These are phyloP conservation scores for Platalea minor DNA, from an alignment of 2,797 vertebrate genomes.

Conservation along the genomic window DNA sequence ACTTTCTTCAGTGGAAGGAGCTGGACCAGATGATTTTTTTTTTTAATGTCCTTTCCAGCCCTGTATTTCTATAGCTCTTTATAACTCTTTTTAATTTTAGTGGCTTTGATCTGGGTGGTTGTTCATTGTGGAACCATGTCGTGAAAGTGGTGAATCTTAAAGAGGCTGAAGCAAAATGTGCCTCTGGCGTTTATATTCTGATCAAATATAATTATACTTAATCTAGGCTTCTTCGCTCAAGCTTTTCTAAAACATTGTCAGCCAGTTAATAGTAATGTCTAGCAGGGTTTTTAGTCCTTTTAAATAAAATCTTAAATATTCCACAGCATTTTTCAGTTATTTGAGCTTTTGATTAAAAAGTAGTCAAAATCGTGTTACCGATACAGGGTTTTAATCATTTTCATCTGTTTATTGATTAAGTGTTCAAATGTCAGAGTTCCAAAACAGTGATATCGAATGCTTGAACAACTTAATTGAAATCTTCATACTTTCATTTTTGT, in stretches of 20 bases:
- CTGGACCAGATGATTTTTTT: not conserved
- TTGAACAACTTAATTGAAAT: not conserved
- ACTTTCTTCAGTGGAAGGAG: not conserved
- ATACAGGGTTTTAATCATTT: not conserved
- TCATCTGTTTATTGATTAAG: not conserved
- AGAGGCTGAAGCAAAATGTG: not conserved
- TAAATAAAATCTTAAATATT: not conserved
- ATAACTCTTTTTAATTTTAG: not conserved
- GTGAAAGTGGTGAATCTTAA: not conserved
- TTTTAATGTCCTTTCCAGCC: not conserved
- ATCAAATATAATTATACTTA: not conserved
- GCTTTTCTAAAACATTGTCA: not conserved
- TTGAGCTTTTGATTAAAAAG: not conserved
- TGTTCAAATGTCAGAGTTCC: not conserved
- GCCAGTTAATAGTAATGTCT: not conserved
- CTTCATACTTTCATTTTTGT: conserved; percentile 20
- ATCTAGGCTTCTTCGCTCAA: not conserved
- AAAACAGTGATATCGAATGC: not conserved
- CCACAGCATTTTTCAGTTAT: not conserved
- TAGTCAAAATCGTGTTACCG: not conserved
- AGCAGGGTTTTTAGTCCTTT: not conserved
- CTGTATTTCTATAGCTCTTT: not conserved
- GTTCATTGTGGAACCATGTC: not conserved
- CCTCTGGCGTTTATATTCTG: not conserved
- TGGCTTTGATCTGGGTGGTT: not conserved